Conservation (phyloP, 2,797 vertebrate genomes). For the Chelidonichthys spinosus region DNA sequence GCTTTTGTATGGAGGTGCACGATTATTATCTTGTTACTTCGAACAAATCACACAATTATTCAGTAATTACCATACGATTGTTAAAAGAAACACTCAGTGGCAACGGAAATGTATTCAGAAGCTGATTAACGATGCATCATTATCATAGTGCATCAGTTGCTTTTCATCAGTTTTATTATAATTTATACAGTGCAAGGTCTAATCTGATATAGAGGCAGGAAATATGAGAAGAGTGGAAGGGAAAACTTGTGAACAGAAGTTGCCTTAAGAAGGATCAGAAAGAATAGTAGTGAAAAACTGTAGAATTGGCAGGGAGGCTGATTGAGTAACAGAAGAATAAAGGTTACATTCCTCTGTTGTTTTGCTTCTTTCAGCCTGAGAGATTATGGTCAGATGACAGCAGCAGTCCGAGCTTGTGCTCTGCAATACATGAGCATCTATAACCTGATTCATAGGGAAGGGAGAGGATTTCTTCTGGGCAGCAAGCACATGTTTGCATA, state of each 20-base stretch:
- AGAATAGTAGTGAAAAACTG: neutral
- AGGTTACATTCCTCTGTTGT: neutral
- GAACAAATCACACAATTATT: neutral
- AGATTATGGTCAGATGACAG: conserved; percentile 33
- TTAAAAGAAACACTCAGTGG: neutral
- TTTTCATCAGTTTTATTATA: neutral
- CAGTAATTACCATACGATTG: neutral
- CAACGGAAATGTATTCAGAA: neutral
- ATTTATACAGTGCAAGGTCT: neutral
- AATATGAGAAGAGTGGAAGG: conserved; percentile 14
- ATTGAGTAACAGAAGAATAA: conserved; percentile 3
- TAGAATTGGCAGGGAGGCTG: neutral
- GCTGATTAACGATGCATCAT: neutral
- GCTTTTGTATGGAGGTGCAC: neutral
- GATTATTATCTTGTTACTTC: neutral
- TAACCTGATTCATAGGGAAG: conserved; percentile 39
- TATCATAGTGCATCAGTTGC: neutral
- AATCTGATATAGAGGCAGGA: conserved; percentile 46
- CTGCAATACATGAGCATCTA: conserved; percentile 30
- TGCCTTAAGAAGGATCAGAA: conserved; percentile 4
- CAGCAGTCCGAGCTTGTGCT: conserved; percentile 15
- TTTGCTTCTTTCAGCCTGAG: conserved; percentile 18
- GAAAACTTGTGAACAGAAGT: neutral
- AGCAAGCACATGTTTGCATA: conserved; percentile 37
- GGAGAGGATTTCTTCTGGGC: conserved; percentile 47